Evolutionary conservation across 2,888 invertebrate genomes (phyloP).

Genomic region (Calliphora vomitoria): DNA sequence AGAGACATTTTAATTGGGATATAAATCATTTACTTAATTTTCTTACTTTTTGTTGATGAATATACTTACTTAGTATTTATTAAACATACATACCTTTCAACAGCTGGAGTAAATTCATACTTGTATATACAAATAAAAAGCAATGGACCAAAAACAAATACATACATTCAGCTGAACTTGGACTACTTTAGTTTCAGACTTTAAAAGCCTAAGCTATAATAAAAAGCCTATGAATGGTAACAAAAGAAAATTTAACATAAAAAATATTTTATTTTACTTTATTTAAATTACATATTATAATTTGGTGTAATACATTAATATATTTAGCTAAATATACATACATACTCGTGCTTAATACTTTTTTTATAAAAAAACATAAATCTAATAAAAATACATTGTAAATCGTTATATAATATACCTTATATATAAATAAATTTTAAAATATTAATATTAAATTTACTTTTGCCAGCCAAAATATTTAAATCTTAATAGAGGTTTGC

Average conservation of each 20-base stretch:
- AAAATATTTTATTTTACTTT: neutral
- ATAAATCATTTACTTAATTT: slow-evolving; percentile 35
- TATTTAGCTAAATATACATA: slow-evolving; percentile 4
- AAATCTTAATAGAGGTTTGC: slow-evolving; percentile 67
- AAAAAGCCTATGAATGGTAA: neutral
- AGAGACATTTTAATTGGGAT: slow-evolving; percentile 23
- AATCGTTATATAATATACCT: slow-evolving; percentile 1
- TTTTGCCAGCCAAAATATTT: slow-evolving; percentile 62
- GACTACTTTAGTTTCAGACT: neutral
- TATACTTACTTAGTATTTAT: neutral
- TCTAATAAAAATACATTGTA: neutral
- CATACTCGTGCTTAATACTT: neutral
- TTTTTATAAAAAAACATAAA: slow-evolving; percentile 19
- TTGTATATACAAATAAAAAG: neutral
- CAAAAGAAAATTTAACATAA: neutral
- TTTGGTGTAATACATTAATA: neutral
- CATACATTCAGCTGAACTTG: neutral
- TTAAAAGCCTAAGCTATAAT: neutral
- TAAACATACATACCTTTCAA: neutral
- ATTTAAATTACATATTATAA: neutral
- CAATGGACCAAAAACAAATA: neutral
- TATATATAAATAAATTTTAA: neutral
- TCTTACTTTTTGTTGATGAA: neutral
- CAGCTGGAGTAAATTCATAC: neutral
- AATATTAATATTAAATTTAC: neutral